Evolutionary conservation across 2,888 invertebrate species (phyloP).

Genomic region (Strigamia maritima): DNA sequence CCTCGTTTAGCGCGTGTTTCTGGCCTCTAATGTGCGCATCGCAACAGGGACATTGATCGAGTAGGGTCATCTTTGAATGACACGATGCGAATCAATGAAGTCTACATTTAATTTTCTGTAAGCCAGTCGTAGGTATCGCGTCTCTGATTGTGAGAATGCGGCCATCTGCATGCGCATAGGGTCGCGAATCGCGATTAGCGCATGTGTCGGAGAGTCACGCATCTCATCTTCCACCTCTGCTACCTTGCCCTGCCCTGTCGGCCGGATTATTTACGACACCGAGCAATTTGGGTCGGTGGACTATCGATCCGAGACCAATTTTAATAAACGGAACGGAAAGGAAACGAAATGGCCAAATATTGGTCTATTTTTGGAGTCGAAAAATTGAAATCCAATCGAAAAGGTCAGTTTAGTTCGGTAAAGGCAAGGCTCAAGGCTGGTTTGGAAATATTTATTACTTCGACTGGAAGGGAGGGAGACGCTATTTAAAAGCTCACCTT

Average conservation of each 20-base stretch:
- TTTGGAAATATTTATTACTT: conserved; percentile 8
- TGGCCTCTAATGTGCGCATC: not conserved
- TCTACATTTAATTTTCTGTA: not conserved
- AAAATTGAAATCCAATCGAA: not conserved
- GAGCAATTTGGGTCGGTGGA: not conserved
- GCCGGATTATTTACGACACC: not conserved
- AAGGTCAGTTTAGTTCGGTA: not conserved
- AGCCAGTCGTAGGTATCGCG: not conserved
- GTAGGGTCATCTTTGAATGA: not conserved
- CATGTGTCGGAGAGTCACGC: conserved; percentile 4
- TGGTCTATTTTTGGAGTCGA: no score
- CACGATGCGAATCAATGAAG: not conserved
- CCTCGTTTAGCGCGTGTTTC: not conserved
- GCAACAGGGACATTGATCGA: conserved; percentile 4
- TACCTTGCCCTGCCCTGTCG: no score
- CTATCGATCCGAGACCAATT: not conserved
- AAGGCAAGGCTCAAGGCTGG: not conserved
- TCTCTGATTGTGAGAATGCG: not conserved
- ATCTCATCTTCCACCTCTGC: conserved; percentile 1
- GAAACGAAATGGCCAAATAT: no score
- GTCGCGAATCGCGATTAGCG: not conserved
- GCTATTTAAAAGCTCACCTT: not conserved
- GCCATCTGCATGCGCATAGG: not conserved
- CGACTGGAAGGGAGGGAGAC: not conserved
- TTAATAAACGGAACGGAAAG: not conserved